Conservation (phyloP, 2,888 invertebrate species). For the Stenodera caucasica region DNA sequence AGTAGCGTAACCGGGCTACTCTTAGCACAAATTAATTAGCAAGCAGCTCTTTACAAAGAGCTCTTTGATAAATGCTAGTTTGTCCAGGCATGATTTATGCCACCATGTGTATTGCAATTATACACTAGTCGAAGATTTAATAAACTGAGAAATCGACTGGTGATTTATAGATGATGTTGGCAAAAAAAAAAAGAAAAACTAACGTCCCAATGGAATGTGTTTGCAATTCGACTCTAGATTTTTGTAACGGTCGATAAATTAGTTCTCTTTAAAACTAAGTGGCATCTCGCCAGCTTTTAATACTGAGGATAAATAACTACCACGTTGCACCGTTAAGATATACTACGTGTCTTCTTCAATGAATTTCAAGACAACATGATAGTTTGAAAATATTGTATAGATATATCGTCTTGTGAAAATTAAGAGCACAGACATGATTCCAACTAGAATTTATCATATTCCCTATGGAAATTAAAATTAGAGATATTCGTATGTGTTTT, state of each 20-base stretch:
- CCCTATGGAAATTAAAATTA: conserved; percentile 4
- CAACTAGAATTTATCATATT: background rate
- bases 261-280: conserved; percentile 40
- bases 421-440: too few relatives aligned
- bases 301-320: conserved; percentile 40
- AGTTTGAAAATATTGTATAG: conserved; percentile 40
- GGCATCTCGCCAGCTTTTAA: conserved; percentile 41
- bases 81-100: conserved; percentile 50
- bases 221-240: conserved; percentile 40
- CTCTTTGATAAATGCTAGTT: conserved; percentile 49
- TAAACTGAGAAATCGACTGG: conserved; percentile 54
- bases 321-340: conserved; percentile 36
- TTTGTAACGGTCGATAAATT: conserved; percentile 49
- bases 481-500: background rate
- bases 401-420: conserved; percentile 12
- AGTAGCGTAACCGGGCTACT: background rate
- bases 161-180: conserved; percentile 45
- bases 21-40: conserved; percentile 40
- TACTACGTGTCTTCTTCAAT: conserved; percentile 42
- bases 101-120: conserved; percentile 53
- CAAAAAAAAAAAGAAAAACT: conserved; percentile 20
- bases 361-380: conserved; percentile 37
- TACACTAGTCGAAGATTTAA: conserved; percentile 54
- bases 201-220: conserved; percentile 36
- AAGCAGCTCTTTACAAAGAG: conserved; percentile 19